phyloP scores from a whole-genome alignment of 2,888 invertebrate species.

The Hybos culiciformis region DNA sequence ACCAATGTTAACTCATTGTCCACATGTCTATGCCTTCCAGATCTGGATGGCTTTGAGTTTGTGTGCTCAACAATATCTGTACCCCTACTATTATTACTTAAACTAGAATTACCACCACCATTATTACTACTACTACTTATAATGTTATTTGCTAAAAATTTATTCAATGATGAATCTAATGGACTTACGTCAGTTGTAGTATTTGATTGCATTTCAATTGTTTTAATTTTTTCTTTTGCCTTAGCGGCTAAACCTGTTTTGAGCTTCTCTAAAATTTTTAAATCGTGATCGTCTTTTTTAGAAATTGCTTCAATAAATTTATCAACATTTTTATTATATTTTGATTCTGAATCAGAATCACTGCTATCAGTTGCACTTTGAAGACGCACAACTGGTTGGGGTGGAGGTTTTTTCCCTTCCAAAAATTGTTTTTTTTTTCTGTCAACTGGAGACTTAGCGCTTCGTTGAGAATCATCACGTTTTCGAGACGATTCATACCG shows the following conservation, averaged over 20 bases:
- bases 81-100: too few relatives aligned
- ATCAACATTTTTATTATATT: constrained; percentile 30
- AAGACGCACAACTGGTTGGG: constrained; percentile 42
- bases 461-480: constrained; percentile 6
- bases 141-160: constrained; percentile 33
- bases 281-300: constrained; percentile 31
- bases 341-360: constrained; percentile 20
- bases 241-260: constrained; percentile 53
- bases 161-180: constrained; percentile 34
- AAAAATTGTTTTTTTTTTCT: too few relatives aligned
- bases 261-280: constrained; percentile 50
- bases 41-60: too few relatives aligned
- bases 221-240: constrained; percentile 47
- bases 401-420: constrained; percentile 14
- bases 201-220: constrained; percentile 28
- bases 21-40: too few relatives aligned
- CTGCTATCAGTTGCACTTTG: constrained; percentile 46
- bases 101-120: too few relatives aligned
- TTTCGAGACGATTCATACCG: constrained; percentile 12
- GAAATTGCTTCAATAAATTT: constrained; percentile 41
- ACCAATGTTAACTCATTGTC: too few relatives aligned
- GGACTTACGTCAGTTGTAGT: constrained; percentile 14
- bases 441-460: constrained; percentile 4
- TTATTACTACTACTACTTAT: constrained; percentile 21
- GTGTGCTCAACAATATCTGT: too few relatives aligned